A percentile compares a stretch with the other conserved stretches of the same genome.
Evolutionary conservation across 1,140 invertebrate genomes (phyloP).

Genomic region (Heliothis subflexa): DNA sequence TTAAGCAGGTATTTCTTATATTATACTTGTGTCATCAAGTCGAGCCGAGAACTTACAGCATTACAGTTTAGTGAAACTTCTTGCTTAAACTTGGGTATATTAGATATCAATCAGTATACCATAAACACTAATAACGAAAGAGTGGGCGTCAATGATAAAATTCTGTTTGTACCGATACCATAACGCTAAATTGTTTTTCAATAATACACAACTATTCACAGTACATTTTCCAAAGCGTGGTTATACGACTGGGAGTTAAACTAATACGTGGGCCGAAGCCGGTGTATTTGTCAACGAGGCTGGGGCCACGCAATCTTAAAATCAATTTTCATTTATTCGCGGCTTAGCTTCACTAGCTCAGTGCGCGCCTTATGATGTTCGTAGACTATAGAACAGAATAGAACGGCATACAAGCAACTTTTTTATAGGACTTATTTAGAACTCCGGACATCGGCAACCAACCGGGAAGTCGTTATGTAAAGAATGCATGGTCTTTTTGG

Average conservation of each 20-base stretch:
- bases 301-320: slow-evolving; percentile 79
- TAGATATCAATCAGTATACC: not conserved
- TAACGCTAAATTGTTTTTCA: slow-evolving; percentile 28
- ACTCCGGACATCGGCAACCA: too few species aligned
- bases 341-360: slow-evolving; percentile 76
- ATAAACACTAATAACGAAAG: not conserved
- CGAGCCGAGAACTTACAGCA: not conserved
- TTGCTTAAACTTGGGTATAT: not conserved
- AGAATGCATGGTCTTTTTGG: too few species aligned
- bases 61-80: not conserved
- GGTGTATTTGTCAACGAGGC: slow-evolving; percentile 80
- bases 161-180: not conserved
- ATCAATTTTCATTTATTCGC: slow-evolving; percentile 86
- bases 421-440: not conserved
- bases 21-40: not conserved
- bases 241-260: slow-evolving; percentile 49
- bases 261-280: slow-evolving; percentile 64
- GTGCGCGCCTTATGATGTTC: slow-evolving; percentile 60
- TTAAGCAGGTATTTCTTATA: too few species aligned
- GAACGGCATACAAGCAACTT: slow-evolving; percentile 7
- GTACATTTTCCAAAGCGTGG: slow-evolving; percentile 40
- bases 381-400: slow-evolving; percentile 48
- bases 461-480: too few species aligned
- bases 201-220: slow-evolving; percentile 25
- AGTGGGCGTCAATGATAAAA: slow-evolving; percentile 1